phyloP scores from a whole-genome alignment of 2,797 vertebrate genomes.

The Oceanodroma leucorhoa region DNA sequence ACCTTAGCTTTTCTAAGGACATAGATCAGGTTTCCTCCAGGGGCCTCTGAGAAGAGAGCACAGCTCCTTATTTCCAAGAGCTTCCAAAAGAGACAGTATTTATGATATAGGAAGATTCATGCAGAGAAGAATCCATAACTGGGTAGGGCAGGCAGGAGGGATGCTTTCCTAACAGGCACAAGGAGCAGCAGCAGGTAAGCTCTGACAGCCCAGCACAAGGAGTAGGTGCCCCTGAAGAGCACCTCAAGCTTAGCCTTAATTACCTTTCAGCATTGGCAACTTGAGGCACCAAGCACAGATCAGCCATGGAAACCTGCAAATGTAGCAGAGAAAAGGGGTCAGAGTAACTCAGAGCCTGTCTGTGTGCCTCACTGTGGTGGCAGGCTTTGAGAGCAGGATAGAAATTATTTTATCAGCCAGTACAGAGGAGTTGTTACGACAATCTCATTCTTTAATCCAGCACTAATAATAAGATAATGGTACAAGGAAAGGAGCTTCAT shows the following conservation, averaged over 20 bases:
- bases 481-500: neutral
- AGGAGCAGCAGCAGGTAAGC: neutral
- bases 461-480: neutral
- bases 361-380: neutral
- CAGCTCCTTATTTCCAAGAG: neutral
- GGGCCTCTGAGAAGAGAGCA: neutral
- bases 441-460: neutral
- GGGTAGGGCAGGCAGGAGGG: neutral
- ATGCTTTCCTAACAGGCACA: neutral
- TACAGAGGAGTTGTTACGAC: neutral
- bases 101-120: neutral
- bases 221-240: neutral
- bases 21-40: neutral
- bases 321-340: neutral
- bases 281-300: conserved; percentile 93
- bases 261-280: conserved; percentile 95
- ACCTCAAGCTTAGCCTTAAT: neutral
- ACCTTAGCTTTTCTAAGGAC: neutral
- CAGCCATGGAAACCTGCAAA: conserved; percentile 92
- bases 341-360: neutral
- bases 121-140: neutral
- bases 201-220: neutral
- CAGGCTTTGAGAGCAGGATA: neutral
- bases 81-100: neutral
- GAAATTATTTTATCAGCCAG: neutral